Conservation (phyloP, 2,797 vertebrate genomes). For the Diplodus puntazzo region DNA sequence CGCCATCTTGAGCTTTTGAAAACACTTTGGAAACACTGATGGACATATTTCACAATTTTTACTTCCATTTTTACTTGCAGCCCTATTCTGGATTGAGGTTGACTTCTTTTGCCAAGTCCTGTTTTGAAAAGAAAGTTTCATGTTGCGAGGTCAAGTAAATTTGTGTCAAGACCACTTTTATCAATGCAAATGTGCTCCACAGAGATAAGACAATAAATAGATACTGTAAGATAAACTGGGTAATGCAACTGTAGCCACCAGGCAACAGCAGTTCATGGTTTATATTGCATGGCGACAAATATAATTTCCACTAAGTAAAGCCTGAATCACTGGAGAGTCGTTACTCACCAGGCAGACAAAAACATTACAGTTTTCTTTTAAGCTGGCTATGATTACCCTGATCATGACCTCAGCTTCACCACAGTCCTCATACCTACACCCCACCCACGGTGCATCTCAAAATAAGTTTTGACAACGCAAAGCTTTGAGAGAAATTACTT, state of each 20-base stretch:
- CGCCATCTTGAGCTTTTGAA: too few relatives aligned
- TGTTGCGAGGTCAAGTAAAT: background rate
- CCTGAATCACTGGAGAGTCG: conserved; percentile 6
- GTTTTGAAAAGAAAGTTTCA: background rate
- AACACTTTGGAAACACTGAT: too few relatives aligned
- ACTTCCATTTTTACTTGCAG: too few relatives aligned
- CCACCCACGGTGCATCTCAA: background rate
- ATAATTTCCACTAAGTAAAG: conserved; percentile 46
- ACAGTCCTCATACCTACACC: background rate
- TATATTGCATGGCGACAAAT: conserved; percentile 21
- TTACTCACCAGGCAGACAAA: conserved; percentile 3
- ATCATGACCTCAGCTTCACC: conserved; percentile 17
- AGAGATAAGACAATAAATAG: too few relatives aligned
- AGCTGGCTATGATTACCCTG: background rate
- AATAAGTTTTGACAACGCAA: background rate
- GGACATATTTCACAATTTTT: too few relatives aligned
- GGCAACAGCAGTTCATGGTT: conserved; percentile 9
- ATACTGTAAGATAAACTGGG: background rate
- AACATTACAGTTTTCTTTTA: conserved; percentile 13
- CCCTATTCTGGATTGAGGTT: background rate
- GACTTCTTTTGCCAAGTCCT: background rate
- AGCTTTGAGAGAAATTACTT: background rate
- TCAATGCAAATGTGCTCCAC: background rate
- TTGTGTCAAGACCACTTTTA: background rate
- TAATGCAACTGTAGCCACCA: background rate